Evolutionary conservation across 2,113 vertebrate genomes (phyloP).

Genomic region (Illadopsis cleaveri): DNA sequence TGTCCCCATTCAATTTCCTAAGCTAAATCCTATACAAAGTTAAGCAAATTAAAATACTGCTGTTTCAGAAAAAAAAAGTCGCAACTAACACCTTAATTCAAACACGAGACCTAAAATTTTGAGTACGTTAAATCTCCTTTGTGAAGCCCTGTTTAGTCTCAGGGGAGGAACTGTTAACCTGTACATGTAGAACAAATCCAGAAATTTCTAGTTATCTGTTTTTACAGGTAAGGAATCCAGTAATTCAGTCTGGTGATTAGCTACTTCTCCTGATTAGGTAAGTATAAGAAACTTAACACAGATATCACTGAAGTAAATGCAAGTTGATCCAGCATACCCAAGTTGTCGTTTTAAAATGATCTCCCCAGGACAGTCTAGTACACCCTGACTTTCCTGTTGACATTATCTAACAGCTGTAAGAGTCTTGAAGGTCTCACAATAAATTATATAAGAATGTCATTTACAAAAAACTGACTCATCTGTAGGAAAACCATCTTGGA

Average conservation of each 20-base stretch:
- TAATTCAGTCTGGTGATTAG: not conserved
- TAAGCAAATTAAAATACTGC: not conserved
- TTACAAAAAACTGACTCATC: not conserved
- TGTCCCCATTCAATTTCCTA: not conserved
- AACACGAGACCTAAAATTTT: not conserved
- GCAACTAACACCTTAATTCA: not conserved
- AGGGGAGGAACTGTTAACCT: not conserved
- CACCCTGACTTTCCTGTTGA: not conserved
- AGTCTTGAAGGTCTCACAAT: not conserved
- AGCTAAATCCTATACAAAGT: not conserved
- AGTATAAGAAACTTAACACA: not conserved
- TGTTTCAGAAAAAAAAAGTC: not conserved
- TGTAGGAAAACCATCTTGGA: not conserved
- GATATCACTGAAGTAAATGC: not conserved
- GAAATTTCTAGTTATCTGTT: not conserved
- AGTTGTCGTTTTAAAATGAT: not conserved
- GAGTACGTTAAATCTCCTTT: not conserved
- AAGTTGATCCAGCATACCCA: not conserved
- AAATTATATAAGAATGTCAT: not conserved
- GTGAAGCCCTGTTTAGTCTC: not conserved
- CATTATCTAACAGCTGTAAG: not conserved
- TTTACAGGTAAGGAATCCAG: not conserved
- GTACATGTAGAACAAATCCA: not conserved
- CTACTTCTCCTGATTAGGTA: not conserved
- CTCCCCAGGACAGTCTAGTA: no score